Evolutionary conservation across 2,888 invertebrate genomes (phyloP).

Genomic region (Salpingus planirostris): DNA sequence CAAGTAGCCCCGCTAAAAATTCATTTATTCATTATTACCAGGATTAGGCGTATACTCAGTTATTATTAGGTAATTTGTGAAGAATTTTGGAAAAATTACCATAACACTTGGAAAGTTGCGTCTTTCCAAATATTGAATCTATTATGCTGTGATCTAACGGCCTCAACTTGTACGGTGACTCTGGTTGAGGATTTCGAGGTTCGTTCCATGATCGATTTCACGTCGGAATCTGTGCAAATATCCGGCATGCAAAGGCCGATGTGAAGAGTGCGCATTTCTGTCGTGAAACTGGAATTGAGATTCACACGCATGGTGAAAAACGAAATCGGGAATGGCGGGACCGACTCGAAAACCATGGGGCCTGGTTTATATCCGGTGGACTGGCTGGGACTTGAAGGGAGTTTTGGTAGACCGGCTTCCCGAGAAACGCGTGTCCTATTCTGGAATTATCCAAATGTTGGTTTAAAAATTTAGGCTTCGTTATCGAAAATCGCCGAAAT

Average conservation of each 20-base stretch:
- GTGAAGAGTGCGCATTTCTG: conserved; percentile 53
- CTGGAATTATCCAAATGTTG: no score
- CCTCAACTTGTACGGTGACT: conserved; percentile 50
- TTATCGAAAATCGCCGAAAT: no score
- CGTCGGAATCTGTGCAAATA: conserved; percentile 55
- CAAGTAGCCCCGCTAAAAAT: conserved; percentile 47
- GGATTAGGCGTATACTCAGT: no score
- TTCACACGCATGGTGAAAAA: conserved; percentile 58
- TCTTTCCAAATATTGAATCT: conserved; percentile 58
- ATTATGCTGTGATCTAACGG: conserved; percentile 59
- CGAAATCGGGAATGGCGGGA: conserved; percentile 57
- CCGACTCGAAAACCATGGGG: conserved; percentile 25
- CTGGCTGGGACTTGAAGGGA: conserved; percentile 28
- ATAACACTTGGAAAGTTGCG: conserved; percentile 58
- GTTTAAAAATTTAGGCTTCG: no score
- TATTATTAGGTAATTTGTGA: no score
- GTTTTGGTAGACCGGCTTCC: conserved; percentile 18
- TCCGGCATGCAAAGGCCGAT: conserved; percentile 69
- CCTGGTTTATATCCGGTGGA: conserved; percentile 29
- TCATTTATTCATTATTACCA: not conserved
- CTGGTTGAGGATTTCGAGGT: conserved; percentile 45
- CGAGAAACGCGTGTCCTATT: conserved; percentile 22
- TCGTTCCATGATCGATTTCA: conserved; percentile 48
- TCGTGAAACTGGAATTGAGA: conserved; percentile 48
- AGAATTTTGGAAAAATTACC: conserved; percentile 47